Base-by-base conservation (phyloP, 2,797 vertebrate genomes). In the Sebastes oblongus region DNA sequence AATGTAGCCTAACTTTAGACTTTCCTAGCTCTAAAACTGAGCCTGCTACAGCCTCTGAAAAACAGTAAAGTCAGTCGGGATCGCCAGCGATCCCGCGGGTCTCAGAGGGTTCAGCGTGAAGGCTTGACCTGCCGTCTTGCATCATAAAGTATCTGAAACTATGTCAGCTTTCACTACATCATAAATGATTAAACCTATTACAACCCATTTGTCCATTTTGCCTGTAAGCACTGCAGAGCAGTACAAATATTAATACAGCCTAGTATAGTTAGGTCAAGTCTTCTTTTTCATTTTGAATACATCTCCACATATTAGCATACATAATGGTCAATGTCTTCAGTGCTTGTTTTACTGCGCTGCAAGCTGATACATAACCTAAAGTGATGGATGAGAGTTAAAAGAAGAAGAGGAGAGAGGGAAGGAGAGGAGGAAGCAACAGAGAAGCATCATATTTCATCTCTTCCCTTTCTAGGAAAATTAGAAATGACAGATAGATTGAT, bases 381-480 rank as follows among this genome's bases (percentile, higher is more conserved):
- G 55, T 42, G 67, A 82, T 50, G 61, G n/a, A 70, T 64, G 70
- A 18, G 29, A 14, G 73, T 69, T 46, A 27, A 62, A 20, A 80
- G 24, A 18, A 69, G 25, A 84, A 68, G n/a, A 29, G 71, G 25
- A 73, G 32, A 25, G 34, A 56, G 69, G n/a, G 20, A 22, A 55
- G 25, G 36, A 55, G 60, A 39, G 39, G n/a, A 72, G 68, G 72
- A 87, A 68, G 69, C 74, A 78, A 79, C 8, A 30, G 55, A 79
- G 77, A 79, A 59, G 90, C 50, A 82, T 91, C 91, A 58, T 25
- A 82, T 94, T 93, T 92, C 92, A 91, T 84, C 59, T 20, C 61
- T 87, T 90, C 66, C 87, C 68, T 86, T 88, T 86, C 70, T 69
- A 75, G 66, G 75, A 86, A 88, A 86, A 92, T 76, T 32, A 62